Percentiles rank a stretch among this genome's conserved stretches.
Conservation (phyloP, 1,140 invertebrate species). For the Helicorthomorpha holstii region DNA sequence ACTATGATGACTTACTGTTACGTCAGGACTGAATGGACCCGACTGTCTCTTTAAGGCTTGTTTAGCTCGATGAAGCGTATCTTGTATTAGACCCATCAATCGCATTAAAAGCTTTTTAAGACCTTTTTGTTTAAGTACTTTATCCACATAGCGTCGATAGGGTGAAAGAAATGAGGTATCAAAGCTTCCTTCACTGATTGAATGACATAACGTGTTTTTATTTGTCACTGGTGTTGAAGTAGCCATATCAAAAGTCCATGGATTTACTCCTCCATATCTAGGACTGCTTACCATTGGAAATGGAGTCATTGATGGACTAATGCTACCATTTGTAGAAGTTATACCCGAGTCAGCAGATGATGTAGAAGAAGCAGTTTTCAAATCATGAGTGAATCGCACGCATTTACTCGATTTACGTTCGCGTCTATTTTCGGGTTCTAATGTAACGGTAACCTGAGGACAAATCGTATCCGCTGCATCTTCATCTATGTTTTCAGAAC, state of each 20-base stretch:
- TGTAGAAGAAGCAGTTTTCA: not conserved
- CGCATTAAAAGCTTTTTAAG: constrained; percentile 44
- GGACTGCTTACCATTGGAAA: too few relatives aligned
- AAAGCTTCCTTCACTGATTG: not conserved
- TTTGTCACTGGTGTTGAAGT: too few relatives aligned
- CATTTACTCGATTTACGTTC: not conserved
- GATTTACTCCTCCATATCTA: too few relatives aligned
- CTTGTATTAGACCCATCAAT: constrained; percentile 24
- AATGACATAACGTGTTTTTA: too few relatives aligned
- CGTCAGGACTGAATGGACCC: not conserved
- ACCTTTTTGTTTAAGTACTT: constrained; percentile 66
- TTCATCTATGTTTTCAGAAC: too few relatives aligned
- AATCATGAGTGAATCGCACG: constrained; percentile 11
- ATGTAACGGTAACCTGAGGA: too few relatives aligned
- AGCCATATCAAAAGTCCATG: too few relatives aligned
- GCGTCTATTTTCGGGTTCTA: too few relatives aligned
- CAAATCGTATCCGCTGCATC: too few relatives aligned
- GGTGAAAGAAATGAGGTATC: constrained; percentile 6
- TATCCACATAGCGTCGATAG: constrained; percentile 59
- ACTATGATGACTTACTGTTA: not conserved
- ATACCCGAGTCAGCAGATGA: not conserved
- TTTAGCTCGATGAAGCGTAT: constrained; percentile 24
- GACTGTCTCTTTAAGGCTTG: constrained; percentile 21
- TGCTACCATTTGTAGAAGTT: not conserved
- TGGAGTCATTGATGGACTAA: too few relatives aligned